A percentile compares a stretch with the other conserved stretches of the same genome.
Evolutionary conservation across 2,797 vertebrate species (phyloP).

Genomic region (Eulemur albifrons): DNA sequence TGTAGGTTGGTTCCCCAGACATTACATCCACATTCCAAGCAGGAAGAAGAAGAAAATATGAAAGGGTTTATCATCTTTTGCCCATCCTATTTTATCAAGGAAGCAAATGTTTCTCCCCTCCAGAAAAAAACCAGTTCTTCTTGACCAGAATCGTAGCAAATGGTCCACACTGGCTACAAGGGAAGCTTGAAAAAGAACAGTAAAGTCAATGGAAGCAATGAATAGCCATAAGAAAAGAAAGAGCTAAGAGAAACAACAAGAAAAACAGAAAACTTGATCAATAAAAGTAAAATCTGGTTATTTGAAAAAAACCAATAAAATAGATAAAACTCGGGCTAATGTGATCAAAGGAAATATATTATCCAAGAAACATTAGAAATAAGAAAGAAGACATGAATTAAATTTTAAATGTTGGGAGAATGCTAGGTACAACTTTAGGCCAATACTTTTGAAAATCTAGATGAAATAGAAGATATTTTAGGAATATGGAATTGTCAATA

Average conservation of each 20-base stretch:
- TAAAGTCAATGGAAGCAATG: not conserved
- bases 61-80: not conserved
- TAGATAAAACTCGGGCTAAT: not conserved
- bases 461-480: slow-evolving; percentile 29
- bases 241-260: not conserved
- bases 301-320: slow-evolving; percentile 43
- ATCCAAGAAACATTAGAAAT: not conserved
- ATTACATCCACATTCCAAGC: not conserved
- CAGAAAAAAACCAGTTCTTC: not conserved
- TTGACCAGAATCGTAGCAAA: not conserved
- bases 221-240: not conserved
- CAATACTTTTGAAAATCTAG: slow-evolving; percentile 32
- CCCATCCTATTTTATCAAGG: not conserved
- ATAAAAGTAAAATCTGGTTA: slow-evolving; percentile 48
- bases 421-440: not conserved
- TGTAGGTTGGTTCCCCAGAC: not conserved
- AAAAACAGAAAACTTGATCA: not conserved
- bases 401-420: slow-evolving; percentile 36
- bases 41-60: not conserved
- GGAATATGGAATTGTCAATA: slow-evolving; percentile 14
- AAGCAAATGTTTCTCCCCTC: not conserved
- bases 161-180: not conserved
- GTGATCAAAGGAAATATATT: not conserved
- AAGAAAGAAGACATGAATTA: slow-evolving; percentile 7
- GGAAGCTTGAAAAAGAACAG: not conserved